A percentile compares a stretch with the other conserved stretches of the same genome.
Conservation (phyloP, 2,888 invertebrate genomes). For the Vannuccia rotundouncinata region DNA sequence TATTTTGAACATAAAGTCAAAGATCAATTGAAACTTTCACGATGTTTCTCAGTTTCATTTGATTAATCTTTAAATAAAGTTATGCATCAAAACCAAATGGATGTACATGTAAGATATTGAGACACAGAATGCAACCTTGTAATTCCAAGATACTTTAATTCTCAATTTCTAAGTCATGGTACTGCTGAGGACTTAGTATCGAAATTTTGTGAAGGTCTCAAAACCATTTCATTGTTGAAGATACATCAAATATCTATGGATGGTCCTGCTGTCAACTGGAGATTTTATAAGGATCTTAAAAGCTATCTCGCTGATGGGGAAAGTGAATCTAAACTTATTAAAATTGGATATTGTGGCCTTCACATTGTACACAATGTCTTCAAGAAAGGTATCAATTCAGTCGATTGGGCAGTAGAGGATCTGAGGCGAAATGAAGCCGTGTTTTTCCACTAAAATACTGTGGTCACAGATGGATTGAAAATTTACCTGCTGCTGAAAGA, state of each 20-base stretch:
- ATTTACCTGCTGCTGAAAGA: too few relatives aligned
- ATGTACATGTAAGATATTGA: constrained; percentile 6
- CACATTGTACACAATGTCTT: constrained; percentile 43
- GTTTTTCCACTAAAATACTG: constrained; percentile 43
- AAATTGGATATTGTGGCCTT: constrained; percentile 43
- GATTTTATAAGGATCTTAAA: constrained; percentile 6
- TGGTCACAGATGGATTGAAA: constrained; percentile 44
- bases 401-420: constrained; percentile 41
- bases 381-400: constrained; percentile 40
- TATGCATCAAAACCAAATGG: constrained; percentile 2
- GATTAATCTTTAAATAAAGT: constrained; percentile 7
- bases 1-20: constrained; percentile 14
- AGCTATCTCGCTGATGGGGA: background rate
- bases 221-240: background rate
- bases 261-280: constrained; percentile 25
- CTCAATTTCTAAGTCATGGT: constrained; percentile 17
- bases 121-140: constrained; percentile 23
- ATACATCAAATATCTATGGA: constrained; percentile 30
- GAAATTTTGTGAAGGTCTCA: constrained; percentile 8
- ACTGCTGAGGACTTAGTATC: constrained; percentile 21
- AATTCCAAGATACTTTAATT: constrained; percentile 20
- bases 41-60: constrained; percentile 17
- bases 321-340: constrained; percentile 39
- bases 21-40: background rate
- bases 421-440: constrained; percentile 43